Evolutionary conservation across 2,113 vertebrate genomes (phyloP).

Genomic region (Periophthalmodon schlosseri): DNA sequence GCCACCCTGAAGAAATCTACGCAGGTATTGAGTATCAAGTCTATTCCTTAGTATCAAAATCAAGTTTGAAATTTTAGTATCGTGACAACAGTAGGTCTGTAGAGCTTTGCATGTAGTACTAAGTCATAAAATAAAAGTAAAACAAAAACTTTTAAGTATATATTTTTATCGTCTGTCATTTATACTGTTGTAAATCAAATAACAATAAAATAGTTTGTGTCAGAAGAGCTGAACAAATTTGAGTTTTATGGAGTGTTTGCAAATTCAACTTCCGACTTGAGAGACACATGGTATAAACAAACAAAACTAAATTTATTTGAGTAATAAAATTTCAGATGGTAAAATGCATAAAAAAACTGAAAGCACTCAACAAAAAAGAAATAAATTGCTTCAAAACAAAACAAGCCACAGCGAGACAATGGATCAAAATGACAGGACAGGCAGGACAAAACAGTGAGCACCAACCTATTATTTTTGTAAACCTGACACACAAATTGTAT

Average conservation of each 20-base stretch:
- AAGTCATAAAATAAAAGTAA: background rate
- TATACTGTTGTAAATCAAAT: background rate
- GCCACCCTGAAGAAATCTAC: too few relatives aligned
- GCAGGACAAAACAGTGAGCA: background rate
- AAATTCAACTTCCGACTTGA: background rate
- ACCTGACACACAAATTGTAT: background rate
- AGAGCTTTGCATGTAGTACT: background rate
- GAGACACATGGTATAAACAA: background rate
- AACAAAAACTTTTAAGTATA: background rate
- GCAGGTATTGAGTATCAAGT: too few relatives aligned
- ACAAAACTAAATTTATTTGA: conserved; percentile 1
- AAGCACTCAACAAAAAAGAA: background rate
- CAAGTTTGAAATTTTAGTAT: too few relatives aligned
- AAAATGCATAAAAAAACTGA: background rate
- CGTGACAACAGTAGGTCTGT: background rate
- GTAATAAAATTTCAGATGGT: background rate
- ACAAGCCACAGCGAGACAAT: background rate
- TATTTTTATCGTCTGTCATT: background rate
- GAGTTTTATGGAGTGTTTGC: background rate
- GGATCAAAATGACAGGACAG: background rate
- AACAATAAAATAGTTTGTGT: background rate
- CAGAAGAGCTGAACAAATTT: background rate
- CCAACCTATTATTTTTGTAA: background rate
- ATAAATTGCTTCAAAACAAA: conserved; percentile 5
- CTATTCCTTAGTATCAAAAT: too few relatives aligned